These are phyloP conservation scores for Euwallacea similis DNA, from an alignment of 1,140 invertebrate species.

Conservation along the genomic window DNA sequence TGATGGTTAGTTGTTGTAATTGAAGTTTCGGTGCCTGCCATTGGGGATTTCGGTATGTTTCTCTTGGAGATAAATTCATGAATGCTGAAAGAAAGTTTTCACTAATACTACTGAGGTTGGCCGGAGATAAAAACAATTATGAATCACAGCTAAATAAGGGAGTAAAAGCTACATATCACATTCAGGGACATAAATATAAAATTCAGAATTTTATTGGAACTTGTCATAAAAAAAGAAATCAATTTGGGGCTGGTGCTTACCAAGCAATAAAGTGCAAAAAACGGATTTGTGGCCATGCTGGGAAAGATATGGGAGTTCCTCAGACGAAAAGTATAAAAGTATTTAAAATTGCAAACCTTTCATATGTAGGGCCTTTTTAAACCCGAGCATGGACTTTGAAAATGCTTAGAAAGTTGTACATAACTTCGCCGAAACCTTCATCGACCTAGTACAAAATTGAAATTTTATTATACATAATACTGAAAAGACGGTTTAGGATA, in stretches of 20 bases:
- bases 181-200: too few species aligned
- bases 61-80: too few species aligned
- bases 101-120: too few species aligned
- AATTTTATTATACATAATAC: background rate
- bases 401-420: slow-evolving; percentile 43
- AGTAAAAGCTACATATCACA: too few species aligned
- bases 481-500: too few species aligned
- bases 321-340: slow-evolving; percentile 5
- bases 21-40: too few species aligned
- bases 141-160: too few species aligned
- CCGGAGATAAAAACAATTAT: too few species aligned
- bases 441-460: slow-evolving; percentile 25
- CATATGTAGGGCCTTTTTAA: slow-evolving; percentile 13
- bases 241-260: slow-evolving; percentile 9
- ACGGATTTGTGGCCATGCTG: slow-evolving; percentile 9
- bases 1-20: too few species aligned
- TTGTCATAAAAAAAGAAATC: background rate
- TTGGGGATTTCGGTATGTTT: too few species aligned
- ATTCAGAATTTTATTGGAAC: too few species aligned
- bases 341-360: slow-evolving; percentile 26
- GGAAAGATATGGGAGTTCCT: slow-evolving; percentile 4
- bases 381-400: slow-evolving; percentile 38
- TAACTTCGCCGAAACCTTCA: slow-evolving; percentile 42
- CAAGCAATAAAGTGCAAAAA: slow-evolving; percentile 9
- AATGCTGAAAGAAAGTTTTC: too few species aligned